A percentile compares a stretch with the other conserved stretches of the same genome.
Conservation (phyloP, 1,140 invertebrate species). For the Odontomachus brunneus region DNA sequence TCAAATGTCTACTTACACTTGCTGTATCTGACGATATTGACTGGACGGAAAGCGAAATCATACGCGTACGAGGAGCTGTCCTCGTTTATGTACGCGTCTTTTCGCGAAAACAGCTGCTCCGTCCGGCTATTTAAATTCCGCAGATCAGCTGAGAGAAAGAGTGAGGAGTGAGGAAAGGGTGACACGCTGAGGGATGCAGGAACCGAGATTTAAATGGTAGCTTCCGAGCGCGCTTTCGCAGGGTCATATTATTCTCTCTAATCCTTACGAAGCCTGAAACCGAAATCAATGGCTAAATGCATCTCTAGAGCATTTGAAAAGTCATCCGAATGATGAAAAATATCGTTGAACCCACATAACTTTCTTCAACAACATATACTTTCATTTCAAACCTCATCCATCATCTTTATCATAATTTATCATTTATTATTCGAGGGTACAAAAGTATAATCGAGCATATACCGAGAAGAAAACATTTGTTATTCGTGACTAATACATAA, state of each 20-base stretch:
- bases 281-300: background rate
- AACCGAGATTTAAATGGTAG: background rate
- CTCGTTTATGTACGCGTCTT: background rate
- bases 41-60: too few relatives aligned
- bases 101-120: slow-evolving; percentile 8
- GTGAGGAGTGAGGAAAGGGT: background rate
- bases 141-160: slow-evolving; percentile 12
- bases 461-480: too few relatives aligned
- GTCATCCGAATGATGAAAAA: background rate
- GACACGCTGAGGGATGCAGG: background rate
- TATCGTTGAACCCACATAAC: background rate
- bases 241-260: background rate
- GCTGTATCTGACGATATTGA: too few relatives aligned
- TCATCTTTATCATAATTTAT: too few relatives aligned
- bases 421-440: too few relatives aligned
- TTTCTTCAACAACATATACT: background rate
- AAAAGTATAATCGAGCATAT: too few relatives aligned
- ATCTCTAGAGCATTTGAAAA: background rate
- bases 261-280: background rate
- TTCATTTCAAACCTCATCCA: background rate
- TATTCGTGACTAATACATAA: too few relatives aligned
- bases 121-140: slow-evolving; percentile 2
- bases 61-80: too few relatives aligned
- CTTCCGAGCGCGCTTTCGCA: background rate
- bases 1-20: too few relatives aligned